Evolutionary conservation across 2,113 vertebrate genomes (phyloP), one percentile per base, ranked within the genome.

Genomic region (Erythrolamprus reginae): DNA sequence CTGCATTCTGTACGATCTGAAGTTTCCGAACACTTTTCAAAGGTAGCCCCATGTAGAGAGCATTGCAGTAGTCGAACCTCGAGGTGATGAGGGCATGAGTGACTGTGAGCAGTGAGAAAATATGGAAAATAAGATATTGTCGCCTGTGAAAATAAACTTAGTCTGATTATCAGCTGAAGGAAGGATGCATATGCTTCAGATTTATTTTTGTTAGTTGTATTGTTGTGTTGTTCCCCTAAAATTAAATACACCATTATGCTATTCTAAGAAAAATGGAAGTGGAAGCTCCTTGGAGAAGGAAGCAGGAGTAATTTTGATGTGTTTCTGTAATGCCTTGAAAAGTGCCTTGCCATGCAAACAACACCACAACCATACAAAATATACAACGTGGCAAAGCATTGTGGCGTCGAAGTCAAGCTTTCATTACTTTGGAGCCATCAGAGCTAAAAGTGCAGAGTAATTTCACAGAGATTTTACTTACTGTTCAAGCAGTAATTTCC

Each of bases 401-500:
- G 33, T 38, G 70, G 17, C 3, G 1, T 77, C 70, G 9, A 38
- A 38, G 70, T 38, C 2, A 38, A 38, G 3, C 17, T 38, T 77
- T 77, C 65, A 77, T 38, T 5, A 21, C 21, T 77, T 77, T 77
- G 17, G 70, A 38, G 17, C 7, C 33, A 19, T 77, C 7, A 17
- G 38, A 38, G 70, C 70, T 38, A 77, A 38, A 38, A 38, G 70
- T 17, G 65, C 65, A 38, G 15, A 38, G 65, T 77, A 38, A 91
- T 0, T 92, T 92, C 89, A 84, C 90, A 77, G 19, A 17, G 51
- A 3, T 53, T 77, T 93, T 98, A 99, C 99, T 99, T 98, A 99
- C 99, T 98, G 96, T 99, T 99, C 92, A 98, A 96, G 97, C 99
- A 99, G 96, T 99, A 98, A 97, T 98, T 99, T 94, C 98, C 99